Evolutionary conservation across 2,797 vertebrate genomes (phyloP).

Genomic region (Pipistrellus nathusii): DNA sequence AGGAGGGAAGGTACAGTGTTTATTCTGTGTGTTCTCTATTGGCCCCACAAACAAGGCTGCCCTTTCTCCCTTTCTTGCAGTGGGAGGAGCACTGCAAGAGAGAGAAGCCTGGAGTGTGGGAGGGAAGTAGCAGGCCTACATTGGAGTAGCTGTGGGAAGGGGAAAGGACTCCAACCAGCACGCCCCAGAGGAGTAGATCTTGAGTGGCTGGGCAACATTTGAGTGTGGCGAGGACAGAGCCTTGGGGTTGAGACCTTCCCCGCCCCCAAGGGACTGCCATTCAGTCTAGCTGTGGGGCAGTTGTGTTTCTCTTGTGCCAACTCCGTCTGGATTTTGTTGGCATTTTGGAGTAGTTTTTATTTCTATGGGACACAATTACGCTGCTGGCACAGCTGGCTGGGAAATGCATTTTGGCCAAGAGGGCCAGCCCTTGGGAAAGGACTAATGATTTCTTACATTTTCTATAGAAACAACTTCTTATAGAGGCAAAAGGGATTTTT

Average conservation of each 20-base stretch:
- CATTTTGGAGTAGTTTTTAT: background rate
- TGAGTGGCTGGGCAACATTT: too few species aligned
- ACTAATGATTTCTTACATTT: background rate
- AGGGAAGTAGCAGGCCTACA: background rate
- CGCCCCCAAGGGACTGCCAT: background rate
- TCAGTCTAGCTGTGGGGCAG: background rate
- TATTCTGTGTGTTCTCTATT: background rate
- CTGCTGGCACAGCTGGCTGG: background rate
- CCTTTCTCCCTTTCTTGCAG: background rate
- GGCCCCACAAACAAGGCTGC: too few species aligned
- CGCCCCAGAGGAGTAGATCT: too few species aligned
- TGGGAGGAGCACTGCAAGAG: background rate
- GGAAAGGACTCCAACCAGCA: rapidly evolving
- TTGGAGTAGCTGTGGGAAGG: background rate
- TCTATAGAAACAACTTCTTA: background rate
- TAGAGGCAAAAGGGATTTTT: background rate
- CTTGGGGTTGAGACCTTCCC: too few species aligned
- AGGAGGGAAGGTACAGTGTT: background rate
- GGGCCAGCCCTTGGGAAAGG: background rate
- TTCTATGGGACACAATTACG: background rate
- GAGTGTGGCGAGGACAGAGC: background rate
- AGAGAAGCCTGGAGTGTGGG: rapidly evolving
- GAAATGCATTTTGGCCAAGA: background rate
- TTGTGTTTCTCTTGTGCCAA: background rate
- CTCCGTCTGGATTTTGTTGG: background rate